Conservation (phyloP, 2,797 vertebrate species). For the Acanthurus lineatus region DNA sequence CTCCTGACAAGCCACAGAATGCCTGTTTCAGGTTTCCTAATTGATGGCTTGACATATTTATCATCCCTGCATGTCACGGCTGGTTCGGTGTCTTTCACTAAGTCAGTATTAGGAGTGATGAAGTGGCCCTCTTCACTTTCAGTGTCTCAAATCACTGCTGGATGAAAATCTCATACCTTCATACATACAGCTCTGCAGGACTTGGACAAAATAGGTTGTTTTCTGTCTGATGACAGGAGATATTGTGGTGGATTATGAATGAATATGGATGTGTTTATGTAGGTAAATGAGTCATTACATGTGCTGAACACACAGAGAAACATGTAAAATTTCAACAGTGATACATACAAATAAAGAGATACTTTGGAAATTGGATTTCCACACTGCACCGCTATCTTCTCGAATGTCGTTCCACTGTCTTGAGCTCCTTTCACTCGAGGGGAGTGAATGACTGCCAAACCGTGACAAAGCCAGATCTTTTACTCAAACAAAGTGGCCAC, state of each 20-base stretch:
- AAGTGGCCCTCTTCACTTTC: slow-evolving; percentile 77
- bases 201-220: slow-evolving; percentile 17
- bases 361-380: slow-evolving; percentile 14
- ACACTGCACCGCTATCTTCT: slow-evolving; percentile 10
- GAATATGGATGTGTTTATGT: slow-evolving; percentile 6
- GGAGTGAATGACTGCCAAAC: slow-evolving; percentile 69
- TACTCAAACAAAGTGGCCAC: slow-evolving; percentile 87
- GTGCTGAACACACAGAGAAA: slow-evolving; percentile 1
- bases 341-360: slow-evolving; percentile 16
- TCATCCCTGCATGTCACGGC: slow-evolving; percentile 54
- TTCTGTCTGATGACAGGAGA: slow-evolving; percentile 28
- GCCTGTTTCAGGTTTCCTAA: slow-evolving; percentile 63
- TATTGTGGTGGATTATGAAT: slow-evolving; percentile 18
- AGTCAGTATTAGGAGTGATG: slow-evolving; percentile 56
- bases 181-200: slow-evolving; percentile 18
- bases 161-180: slow-evolving; percentile 43
- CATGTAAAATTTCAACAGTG: neutral
- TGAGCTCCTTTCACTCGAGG: slow-evolving; percentile 68
- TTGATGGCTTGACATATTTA: slow-evolving; percentile 66
- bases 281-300: neutral
- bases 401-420: slow-evolving; percentile 68
- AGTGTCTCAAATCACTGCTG: slow-evolving; percentile 52
- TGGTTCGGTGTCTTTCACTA: slow-evolving; percentile 53
- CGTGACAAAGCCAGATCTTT: slow-evolving; percentile 80
- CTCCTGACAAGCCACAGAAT: slow-evolving; percentile 43